Evolutionary conservation across 2,888 invertebrate species (phyloP), one percentile per base, ranked within the genome.

Genomic region (Trichogramma dendrolimi): DNA sequence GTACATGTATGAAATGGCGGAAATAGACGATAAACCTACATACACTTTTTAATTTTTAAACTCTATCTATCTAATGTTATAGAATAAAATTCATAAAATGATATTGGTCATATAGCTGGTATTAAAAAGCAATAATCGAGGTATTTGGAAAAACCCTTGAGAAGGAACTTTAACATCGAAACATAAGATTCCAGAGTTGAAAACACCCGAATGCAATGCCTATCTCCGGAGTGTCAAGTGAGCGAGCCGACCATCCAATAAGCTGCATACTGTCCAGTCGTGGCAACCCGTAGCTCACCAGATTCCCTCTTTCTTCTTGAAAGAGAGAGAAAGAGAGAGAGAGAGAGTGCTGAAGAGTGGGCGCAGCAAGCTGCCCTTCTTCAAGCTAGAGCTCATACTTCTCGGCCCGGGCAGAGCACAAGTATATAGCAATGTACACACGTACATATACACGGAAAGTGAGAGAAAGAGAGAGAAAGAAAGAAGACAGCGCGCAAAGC

Each of bases 201-300:
- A 27, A 27, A 27, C 3, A 27, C 2, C 27, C 27, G 27, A 27
- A 27, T 27, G 27, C 27, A 27, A 27, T 27, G 27, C 27, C 27
- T 27, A 27, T 27, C 27, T 27, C 27, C 27, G 27, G 27, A 27
- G 73, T 75, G 75, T 75, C 74, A 75, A 77, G 75, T 72, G 71
- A 71, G 60, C 61, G 58, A 76, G 73, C 72, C 72, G 74, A 70
- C 72, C 72, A 74, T 75, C 76, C 76, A 77, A 77, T 76, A 76
- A 77, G 73, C 76, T 75, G 71, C 73, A 27, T 27, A 61, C 56
- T 54, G 61, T 58, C 64, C 59, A 62, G 56, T 42, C 44, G 57
- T 55, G 47, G 47, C 57, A 42, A 55, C 56, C 46, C 48, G 71
- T 71, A 44, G 10, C 8, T 51, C 10, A 7, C 40, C 51, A 4